phyloP scores from a whole-genome alignment of 2,797 vertebrate genomes.

The Arvicola amphibius region DNA sequence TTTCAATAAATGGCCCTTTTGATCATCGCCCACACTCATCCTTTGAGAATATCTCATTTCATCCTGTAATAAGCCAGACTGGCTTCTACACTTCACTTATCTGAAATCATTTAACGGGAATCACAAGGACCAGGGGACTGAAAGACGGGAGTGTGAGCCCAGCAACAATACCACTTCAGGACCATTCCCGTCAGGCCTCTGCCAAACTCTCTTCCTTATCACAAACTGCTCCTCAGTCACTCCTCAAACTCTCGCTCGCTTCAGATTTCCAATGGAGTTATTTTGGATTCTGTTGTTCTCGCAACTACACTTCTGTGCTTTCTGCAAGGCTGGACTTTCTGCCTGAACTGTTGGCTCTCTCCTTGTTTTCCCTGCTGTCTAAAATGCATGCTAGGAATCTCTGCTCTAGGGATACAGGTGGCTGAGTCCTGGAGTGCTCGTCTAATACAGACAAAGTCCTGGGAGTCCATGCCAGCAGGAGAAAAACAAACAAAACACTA shows the following conservation, averaged over 20 bases:
- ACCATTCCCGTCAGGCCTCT: not conserved
- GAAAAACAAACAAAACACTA: not conserved
- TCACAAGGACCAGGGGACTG: not conserved
- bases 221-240: not conserved
- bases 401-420: not conserved
- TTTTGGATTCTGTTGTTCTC: not conserved
- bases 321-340: not conserved
- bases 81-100: not conserved
- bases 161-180: not conserved
- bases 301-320: not conserved
- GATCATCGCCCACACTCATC: not conserved
- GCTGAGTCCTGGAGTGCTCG: not conserved
- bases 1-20: not conserved
- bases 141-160: not conserved
- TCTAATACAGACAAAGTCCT: not conserved
- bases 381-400: not conserved
- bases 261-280: not conserved
- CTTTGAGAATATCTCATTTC: not conserved
- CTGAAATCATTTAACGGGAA: not conserved
- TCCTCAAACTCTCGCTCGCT: not conserved
- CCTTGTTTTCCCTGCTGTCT: not conserved
- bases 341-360: not conserved
- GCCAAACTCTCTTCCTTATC: constrained; percentile 16
- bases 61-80: not conserved
- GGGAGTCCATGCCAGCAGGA: not conserved